These are phyloP conservation scores for Symphodus melops DNA, from an alignment of 2,113 vertebrate species.

Conservation along the genomic window DNA sequence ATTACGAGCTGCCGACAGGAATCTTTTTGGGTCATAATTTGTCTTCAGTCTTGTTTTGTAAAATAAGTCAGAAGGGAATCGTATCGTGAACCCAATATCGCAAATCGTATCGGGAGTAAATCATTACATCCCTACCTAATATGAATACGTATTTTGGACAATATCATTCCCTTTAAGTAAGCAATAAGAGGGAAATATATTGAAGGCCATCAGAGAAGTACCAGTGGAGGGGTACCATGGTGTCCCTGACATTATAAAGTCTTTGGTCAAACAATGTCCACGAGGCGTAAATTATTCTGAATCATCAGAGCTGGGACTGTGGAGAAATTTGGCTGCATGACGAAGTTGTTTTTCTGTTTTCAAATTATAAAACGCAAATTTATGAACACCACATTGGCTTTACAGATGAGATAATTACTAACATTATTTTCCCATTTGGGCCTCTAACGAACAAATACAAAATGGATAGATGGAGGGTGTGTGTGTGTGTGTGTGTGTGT, in stretches of 20 bases:
- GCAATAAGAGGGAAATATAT: not conserved
- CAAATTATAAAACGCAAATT: constrained; percentile 26
- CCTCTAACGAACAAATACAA: constrained; percentile 6
- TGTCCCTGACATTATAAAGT: not conserved
- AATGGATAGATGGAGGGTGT: constrained; percentile 1
- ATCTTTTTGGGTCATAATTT: no score
- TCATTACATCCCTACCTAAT: no score
- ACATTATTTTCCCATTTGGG: constrained; percentile 26
- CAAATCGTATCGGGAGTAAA: no score
- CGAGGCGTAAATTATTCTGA: constrained; percentile 5
- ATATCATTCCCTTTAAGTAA: not conserved
- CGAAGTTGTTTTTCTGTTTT: constrained; percentile 34
- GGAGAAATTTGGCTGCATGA: constrained; percentile 10
- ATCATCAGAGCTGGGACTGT: constrained; percentile 2
- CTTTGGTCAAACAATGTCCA: constrained; percentile 1
- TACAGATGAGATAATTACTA: constrained; percentile 39
- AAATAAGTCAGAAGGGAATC: no score
- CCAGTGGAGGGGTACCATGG: not conserved
- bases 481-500: not conserved
- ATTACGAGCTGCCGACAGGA: no score
- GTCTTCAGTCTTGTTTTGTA: no score
- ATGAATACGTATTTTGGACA: not conserved
- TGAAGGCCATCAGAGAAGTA: not conserved
- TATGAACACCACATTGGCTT: constrained; percentile 15
- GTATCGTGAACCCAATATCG: no score